Evolutionary conservation across 1,140 invertebrate species (phyloP).

Genomic region (Epicauta chinensis): DNA sequence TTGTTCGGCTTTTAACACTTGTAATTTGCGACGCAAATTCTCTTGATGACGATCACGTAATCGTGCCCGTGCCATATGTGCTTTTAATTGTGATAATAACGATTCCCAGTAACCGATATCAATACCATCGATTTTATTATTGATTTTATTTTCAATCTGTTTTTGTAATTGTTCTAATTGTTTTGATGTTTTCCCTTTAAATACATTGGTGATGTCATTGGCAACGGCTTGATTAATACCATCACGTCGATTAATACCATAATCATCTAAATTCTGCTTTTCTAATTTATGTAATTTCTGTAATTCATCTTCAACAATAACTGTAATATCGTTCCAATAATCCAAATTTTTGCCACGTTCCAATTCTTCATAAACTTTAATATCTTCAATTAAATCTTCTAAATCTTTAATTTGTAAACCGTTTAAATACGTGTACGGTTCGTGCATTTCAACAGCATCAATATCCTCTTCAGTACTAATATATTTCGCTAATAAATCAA

Average conservation of each 20-base stretch:
- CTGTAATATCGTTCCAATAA: slow-evolving; percentile 97
- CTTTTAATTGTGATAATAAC: slow-evolving; percentile 86
- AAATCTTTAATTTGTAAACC: slow-evolving; percentile 87
- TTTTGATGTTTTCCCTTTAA: slow-evolving; percentile 88
- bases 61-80: slow-evolving; percentile 89
- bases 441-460: slow-evolving; percentile 94
- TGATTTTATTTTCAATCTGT: slow-evolving; percentile 87
- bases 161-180: slow-evolving; percentile 78
- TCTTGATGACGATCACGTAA: slow-evolving; percentile 89
- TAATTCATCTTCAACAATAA: slow-evolving; percentile 93
- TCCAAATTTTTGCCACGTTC: slow-evolving; percentile 81
- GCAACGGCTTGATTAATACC: slow-evolving; percentile 92
- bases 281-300: slow-evolving; percentile 76
- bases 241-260: slow-evolving; percentile 68
- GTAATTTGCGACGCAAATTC: slow-evolving; percentile 82
- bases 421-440: slow-evolving; percentile 94
- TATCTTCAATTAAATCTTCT: slow-evolving; percentile 97
- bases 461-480: slow-evolving; percentile 89
- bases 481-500: slow-evolving; percentile 95
- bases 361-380: slow-evolving; percentile 85
- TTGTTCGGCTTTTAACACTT: slow-evolving; percentile 82
- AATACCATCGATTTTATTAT: slow-evolving; percentile 76
- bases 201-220: slow-evolving; percentile 81
- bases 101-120: slow-evolving; percentile 98
- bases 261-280: slow-evolving; percentile 55